phyloP scores from a whole-genome alignment of 2,113 vertebrate species.

The Podiceps cristatus region DNA sequence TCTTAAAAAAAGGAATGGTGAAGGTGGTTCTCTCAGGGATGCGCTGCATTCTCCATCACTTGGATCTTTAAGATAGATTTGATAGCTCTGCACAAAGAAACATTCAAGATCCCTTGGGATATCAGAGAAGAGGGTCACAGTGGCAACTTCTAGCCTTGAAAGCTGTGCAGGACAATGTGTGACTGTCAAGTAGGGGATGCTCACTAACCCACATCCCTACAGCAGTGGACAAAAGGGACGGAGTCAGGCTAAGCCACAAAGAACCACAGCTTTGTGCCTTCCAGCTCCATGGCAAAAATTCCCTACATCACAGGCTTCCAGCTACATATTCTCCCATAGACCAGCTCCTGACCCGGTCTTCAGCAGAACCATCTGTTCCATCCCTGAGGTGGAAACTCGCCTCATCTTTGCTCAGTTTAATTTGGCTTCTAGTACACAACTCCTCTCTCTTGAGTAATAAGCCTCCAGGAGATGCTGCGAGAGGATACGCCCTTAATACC shows the following conservation, averaged over 20 bases:
- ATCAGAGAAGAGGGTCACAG: neutral
- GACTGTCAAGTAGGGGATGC: neutral
- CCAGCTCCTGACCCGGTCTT: neutral
- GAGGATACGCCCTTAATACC: constrained; percentile 63
- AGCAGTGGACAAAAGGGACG: neutral
- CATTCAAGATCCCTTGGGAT: neutral
- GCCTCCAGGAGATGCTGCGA: constrained; percentile 31
- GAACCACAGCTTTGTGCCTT: neutral
- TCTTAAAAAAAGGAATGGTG: neutral
- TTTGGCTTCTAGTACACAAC: neutral
- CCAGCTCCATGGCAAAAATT: neutral
- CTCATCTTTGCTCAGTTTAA: constrained; percentile 29
- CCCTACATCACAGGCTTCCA: neutral
- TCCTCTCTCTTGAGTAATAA: constrained; percentile 43
- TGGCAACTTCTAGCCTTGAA: neutral
- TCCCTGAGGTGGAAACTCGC: constrained; percentile 9
- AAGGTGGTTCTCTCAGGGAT: neutral
- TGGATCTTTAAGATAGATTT: neutral
- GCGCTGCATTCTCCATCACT: neutral
- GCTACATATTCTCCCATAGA: neutral
- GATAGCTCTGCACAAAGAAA: neutral
- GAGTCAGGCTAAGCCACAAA: neutral
- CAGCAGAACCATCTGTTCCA: neutral
- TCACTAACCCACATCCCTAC: neutral
- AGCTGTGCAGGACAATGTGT: neutral